Evolutionary conservation across 2,888 invertebrate species (phyloP).

Genomic region (Drosophila kokeensis): DNA sequence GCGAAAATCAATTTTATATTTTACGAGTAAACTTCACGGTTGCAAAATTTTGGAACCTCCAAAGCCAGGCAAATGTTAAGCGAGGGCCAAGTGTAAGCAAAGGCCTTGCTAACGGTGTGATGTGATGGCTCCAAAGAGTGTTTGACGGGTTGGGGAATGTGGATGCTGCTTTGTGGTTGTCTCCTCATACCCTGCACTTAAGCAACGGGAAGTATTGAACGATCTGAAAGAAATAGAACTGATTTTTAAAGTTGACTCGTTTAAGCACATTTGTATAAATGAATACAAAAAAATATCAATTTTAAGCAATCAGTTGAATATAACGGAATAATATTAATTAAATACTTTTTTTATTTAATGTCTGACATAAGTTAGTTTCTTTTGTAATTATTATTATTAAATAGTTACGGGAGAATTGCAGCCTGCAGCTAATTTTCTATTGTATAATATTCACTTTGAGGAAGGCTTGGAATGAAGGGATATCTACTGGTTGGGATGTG

Average conservation of each 20-base stretch:
- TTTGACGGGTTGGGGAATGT: not conserved
- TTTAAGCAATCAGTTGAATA: not conserved
- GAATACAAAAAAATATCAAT: not conserved
- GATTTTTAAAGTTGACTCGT: not conserved
- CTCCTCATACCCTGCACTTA: not conserved
- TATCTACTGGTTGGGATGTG: conserved; percentile 10
- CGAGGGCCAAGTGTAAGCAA: conserved; percentile 28
- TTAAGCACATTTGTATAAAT: not conserved
- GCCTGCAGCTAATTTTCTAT: not conserved
- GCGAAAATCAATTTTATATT: conserved; percentile 73
- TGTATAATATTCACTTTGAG: not conserved
- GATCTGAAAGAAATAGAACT: not conserved
- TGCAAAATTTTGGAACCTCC: conserved; percentile 38
- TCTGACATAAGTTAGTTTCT: not conserved
- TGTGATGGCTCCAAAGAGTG: not conserved
- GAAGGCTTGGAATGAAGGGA: not conserved
- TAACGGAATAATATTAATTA: not conserved
- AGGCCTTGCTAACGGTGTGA: conserved; percentile 48
- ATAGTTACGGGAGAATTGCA: not conserved
- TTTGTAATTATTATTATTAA: not conserved
- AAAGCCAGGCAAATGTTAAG: conserved; percentile 18
- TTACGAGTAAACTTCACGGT: conserved; percentile 52
- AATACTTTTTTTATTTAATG: not conserved
- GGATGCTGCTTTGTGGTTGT: conserved; percentile 5
- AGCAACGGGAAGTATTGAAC: too few relatives aligned